These are phyloP conservation scores for Sycophila texana DNA, from an alignment of 2,888 invertebrate genomes.

Conservation along the genomic window DNA sequence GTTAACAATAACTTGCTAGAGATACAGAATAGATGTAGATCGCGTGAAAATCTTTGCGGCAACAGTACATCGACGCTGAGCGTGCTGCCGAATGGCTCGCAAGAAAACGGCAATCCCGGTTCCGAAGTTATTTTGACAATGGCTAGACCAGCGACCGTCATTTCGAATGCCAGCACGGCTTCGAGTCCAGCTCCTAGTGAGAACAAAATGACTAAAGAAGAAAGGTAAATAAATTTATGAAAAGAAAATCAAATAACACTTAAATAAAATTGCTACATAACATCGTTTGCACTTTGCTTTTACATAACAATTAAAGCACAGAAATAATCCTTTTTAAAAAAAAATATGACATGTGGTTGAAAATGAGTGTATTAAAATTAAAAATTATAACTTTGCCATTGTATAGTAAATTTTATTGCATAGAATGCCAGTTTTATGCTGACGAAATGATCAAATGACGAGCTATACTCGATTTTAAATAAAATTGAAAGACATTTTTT, in stretches of 20 bases:
- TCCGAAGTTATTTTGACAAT: conserved; percentile 81
- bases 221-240: conserved; percentile 72
- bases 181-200: conserved; percentile 78
- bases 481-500: too few species aligned
- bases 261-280: too few species aligned
- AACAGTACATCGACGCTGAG: conserved; percentile 70
- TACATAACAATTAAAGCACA: too few species aligned
- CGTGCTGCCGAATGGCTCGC: conserved; percentile 68
- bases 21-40: conserved; percentile 73
- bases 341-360: too few species aligned
- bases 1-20: conserved; percentile 72
- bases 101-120: conserved; percentile 71
- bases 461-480: too few species aligned
- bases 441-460: too few species aligned
- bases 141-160: conserved; percentile 82
- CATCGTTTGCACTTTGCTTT: too few species aligned
- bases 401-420: too few species aligned
- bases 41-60: conserved; percentile 74
- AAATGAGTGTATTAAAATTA: too few species aligned
- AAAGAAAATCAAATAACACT: conserved; percentile 28
- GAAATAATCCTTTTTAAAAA: too few species aligned
- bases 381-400: too few species aligned
- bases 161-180: conserved; percentile 80
- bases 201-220: conserved; percentile 79
- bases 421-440: too few species aligned